Evolutionary conservation across 2,888 invertebrate species (phyloP).

Genomic region (Marronus borbonicus): DNA sequence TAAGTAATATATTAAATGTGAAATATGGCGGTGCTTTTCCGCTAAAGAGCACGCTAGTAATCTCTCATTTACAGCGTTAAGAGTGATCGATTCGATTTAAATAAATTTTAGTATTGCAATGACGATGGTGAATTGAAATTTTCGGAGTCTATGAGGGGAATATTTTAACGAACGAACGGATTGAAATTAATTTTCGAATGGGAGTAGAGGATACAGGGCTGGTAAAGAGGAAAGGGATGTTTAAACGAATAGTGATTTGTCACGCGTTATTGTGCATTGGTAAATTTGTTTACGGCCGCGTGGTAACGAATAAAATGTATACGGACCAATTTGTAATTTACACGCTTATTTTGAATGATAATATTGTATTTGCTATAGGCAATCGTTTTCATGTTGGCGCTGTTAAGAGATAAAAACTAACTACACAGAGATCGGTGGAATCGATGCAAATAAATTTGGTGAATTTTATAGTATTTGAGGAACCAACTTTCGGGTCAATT

Average conservation of each 20-base stretch:
- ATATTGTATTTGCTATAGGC: no score
- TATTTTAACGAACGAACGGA: background rate
- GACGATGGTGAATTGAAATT: background rate
- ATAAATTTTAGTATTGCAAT: background rate
- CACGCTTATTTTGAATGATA: no score
- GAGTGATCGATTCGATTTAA: background rate
- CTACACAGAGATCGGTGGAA: no score
- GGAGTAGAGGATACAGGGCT: no score
- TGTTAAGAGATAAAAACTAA: no score
- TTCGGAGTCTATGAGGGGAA: background rate
- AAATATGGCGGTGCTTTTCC: conserved; percentile 9
- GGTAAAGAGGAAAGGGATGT: no score
- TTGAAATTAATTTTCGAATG: conserved; percentile 8
- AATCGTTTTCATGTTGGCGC: no score
- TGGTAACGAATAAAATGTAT: background rate
- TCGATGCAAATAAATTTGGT: no score
- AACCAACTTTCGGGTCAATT: no score
- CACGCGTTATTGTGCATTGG: background rate
- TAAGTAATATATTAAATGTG: conserved; percentile 17
- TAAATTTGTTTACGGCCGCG: background rate
- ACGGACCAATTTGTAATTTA: background rate
- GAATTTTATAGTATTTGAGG: no score
- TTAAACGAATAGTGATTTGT: background rate
- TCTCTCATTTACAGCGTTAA: background rate
- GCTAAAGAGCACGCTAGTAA: background rate